A percentile compares a stretch with the other conserved stretches of the same genome.
phyloP scores from a whole-genome alignment of 30 jellyfish, hydroid and myxozoan species.

The Cassiopea andromeda region DNA sequence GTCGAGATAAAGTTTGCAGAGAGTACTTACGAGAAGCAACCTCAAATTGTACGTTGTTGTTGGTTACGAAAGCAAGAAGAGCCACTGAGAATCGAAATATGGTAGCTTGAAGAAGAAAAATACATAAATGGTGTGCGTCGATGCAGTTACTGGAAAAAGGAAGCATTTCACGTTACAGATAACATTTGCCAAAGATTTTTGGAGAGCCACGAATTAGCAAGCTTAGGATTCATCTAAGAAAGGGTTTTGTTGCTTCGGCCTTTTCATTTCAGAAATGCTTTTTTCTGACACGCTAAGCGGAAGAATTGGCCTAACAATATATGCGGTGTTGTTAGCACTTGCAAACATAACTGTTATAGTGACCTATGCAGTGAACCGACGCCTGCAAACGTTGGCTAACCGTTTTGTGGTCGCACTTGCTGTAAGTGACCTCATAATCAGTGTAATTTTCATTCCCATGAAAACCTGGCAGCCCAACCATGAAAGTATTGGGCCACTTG shows the following conservation, averaged over 20 bases:
- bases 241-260: too few species aligned
- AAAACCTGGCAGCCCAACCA: slow-evolving; percentile 34
- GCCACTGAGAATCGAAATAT: too few species aligned
- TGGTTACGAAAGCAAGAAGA: too few species aligned
- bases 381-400: slow-evolving; percentile 45
- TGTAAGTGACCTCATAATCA: slow-evolving; percentile 43
- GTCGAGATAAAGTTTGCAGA: too few species aligned
- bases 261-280: not conserved
- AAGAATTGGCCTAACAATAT: slow-evolving; percentile 39
- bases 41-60: too few species aligned
- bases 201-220: not conserved
- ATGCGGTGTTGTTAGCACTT: slow-evolving; percentile 13
- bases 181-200: too few species aligned
- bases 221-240: not conserved
- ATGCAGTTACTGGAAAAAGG: too few species aligned
- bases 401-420: slow-evolving; percentile 64
- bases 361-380: slow-evolving; percentile 30
- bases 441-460: slow-evolving; percentile 40
- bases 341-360: slow-evolving; percentile 39
- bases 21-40: too few species aligned
- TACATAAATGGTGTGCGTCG: too few species aligned
- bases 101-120: too few species aligned
- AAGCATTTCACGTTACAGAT: too few species aligned
- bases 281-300: slow-evolving; percentile 26
- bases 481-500: slow-evolving; percentile 22